These are phyloP conservation scores for Amphipoea lucens DNA, from an alignment of 2,888 invertebrate species.

Conservation along the genomic window DNA sequence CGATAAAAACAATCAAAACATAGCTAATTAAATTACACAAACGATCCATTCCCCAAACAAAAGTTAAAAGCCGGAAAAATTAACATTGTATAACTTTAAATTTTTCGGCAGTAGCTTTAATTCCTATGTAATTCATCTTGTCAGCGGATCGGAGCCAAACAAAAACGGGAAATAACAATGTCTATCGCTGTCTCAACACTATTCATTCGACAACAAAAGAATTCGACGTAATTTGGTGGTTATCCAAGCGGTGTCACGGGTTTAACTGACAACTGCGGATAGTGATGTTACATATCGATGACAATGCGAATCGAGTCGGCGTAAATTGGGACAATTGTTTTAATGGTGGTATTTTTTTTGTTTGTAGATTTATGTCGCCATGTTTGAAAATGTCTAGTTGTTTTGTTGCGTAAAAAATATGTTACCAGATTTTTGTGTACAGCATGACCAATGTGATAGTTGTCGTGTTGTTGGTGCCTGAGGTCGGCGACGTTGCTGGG, in stretches of 20 bases:
- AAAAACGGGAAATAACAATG: constrained; percentile 66
- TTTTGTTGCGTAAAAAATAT: not conserved
- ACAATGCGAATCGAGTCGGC: constrained; percentile 23
- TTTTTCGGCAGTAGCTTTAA: constrained; percentile 50
- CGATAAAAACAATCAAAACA: not conserved
- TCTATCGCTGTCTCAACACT: constrained; percentile 68
- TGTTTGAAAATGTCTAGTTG: not conserved
- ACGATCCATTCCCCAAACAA: constrained; percentile 12
- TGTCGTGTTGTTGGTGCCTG: not conserved
- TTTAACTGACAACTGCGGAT: constrained; percentile 64
- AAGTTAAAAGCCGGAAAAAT: constrained; percentile 28
- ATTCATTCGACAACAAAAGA: constrained; percentile 68
- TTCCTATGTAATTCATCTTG: constrained; percentile 63
- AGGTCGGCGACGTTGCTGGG: not conserved
- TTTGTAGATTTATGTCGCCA: not conserved
- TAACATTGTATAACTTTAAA: constrained; percentile 37
- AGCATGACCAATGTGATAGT: not conserved
- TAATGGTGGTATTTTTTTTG: not conserved
- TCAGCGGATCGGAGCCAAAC: constrained; percentile 60
- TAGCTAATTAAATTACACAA: constrained; percentile 4
- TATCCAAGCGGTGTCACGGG: constrained; percentile 68
- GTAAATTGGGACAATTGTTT: constrained; percentile 23
- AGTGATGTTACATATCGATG: constrained; percentile 59
- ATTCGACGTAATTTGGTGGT: constrained; percentile 71
- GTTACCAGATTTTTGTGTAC: not conserved